Conservation (phyloP, 1,140 invertebrate genomes). For the Argopecten irradians region DNA sequence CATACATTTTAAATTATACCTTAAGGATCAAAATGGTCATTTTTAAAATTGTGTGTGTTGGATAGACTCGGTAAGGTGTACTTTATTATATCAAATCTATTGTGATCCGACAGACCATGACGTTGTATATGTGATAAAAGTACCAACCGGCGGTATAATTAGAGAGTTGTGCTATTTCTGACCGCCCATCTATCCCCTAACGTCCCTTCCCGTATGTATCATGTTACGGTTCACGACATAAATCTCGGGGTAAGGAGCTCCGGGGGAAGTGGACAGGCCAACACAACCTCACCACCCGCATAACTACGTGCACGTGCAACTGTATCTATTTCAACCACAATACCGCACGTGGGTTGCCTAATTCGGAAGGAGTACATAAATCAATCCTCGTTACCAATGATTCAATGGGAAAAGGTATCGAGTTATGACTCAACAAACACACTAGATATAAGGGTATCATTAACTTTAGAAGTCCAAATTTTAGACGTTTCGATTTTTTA, state of each 20-base stretch:
- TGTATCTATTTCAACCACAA: neutral
- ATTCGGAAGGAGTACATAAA: neutral
- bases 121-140: neutral
- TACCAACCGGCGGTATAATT: neutral
- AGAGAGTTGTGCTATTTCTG: neutral
- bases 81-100: neutral
- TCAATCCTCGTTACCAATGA: neutral
- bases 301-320: neutral
- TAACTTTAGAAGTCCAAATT: no score
- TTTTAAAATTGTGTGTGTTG: no score
- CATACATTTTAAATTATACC: no score
- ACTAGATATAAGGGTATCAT: no score
- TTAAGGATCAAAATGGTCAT: neutral
- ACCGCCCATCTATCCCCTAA: neutral
- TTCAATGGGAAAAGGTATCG: no score
- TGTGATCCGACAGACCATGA: neutral
- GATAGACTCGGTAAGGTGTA: neutral
- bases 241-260: neutral
- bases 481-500: no score
- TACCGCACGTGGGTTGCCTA: neutral
- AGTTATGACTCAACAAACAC: no score
- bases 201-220: neutral
- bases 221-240: neutral
- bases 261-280: neutral
- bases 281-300: neutral